Base-by-base conservation (phyloP, 2,797 vertebrate genomes). In the Chaetodon trifasciatus region DNA sequence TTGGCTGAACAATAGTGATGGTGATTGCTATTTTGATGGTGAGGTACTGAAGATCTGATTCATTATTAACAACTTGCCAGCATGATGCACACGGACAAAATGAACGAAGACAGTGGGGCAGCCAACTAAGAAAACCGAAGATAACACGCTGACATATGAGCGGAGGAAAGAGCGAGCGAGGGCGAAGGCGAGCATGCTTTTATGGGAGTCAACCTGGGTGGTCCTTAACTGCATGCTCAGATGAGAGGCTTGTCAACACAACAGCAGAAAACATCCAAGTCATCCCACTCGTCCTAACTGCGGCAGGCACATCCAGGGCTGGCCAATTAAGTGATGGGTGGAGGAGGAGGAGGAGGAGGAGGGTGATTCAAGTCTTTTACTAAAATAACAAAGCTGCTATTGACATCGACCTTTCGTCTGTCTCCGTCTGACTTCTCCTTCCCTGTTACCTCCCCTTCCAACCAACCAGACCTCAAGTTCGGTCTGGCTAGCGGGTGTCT, bases 191-290 rank as follows among this genome's bases (percentile, higher is more conserved):
- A 60, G 46, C 15, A 21, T 58, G 78, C 5, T 82, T 89, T 88
- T 77, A 84, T 55, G 74, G 71, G 82, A 66, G 61, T 80, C 89
- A 23, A 85, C 75, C 77, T 85, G 93, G 94, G 94, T 94, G 93
- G 94, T 94, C 93, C 67, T 50, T 53, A 9, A 10, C 75, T 57
- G 70, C 69, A 19, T 52, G 66, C 62, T 61, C 53, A 68, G 77
- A 85, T 76, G 80, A 86, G 74, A 90, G 86, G 86, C 82, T 89
- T 84, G 79, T 92, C 84, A 88, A 90, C 90, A 89, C 79, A 85
- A 88, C 73, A 61, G 70, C 63, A 68, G 63, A 79, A 88, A 91
- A 55, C 82, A 84, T 78, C 79, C 63, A 70, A 62, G 28, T 71
- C 24, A 78, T 69, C 76, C 49, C 61, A 52, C 71, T 82, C 28